A percentile compares a stretch with the other conserved stretches of the same genome.
Evolutionary conservation across 1,140 invertebrate species (phyloP).

Genomic region (Teleogryllus occipitalis): DNA sequence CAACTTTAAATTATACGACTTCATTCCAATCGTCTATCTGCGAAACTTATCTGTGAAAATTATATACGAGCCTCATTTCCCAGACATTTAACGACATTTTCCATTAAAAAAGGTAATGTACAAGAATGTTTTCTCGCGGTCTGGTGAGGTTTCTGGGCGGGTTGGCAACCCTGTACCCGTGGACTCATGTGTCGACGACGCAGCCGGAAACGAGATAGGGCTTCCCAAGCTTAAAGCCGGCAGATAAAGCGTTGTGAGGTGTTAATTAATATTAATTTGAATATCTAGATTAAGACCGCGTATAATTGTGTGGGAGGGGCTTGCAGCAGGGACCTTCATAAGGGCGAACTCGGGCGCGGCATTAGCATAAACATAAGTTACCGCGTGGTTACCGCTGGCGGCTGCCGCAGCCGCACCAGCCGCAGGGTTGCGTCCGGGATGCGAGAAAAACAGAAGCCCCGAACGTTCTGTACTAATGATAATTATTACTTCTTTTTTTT

Average conservation of each 20-base stretch:
- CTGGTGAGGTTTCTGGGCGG: neutral
- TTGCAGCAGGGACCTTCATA: neutral
- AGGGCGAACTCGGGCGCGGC: neutral
- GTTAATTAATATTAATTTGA: slow-evolving; percentile 6
- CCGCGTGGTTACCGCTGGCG: neutral
- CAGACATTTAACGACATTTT: too few relatives aligned
- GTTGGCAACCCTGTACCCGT: neutral
- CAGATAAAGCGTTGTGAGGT: neutral
- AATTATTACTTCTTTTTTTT: neutral
- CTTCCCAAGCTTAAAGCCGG: neutral
- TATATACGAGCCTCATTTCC: too few relatives aligned
- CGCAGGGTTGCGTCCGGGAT: neutral
- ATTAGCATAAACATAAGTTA: slow-evolving; percentile 6
- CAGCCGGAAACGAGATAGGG: neutral
- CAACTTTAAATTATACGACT: neutral
- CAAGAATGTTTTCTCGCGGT: too few relatives aligned
- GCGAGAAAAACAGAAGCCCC: neutral
- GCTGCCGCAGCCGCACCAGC: too few relatives aligned
- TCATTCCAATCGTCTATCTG: neutral
- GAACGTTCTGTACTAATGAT: neutral
- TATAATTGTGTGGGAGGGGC: slow-evolving; percentile 3
- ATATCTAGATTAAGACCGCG: neutral
- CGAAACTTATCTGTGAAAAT: too few relatives aligned
- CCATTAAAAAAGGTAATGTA: too few relatives aligned
- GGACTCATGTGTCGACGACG: neutral